These are phyloP conservation scores for Chunga burmeisteri DNA, from an alignment of 2,113 vertebrate species.

Conservation along the genomic window DNA sequence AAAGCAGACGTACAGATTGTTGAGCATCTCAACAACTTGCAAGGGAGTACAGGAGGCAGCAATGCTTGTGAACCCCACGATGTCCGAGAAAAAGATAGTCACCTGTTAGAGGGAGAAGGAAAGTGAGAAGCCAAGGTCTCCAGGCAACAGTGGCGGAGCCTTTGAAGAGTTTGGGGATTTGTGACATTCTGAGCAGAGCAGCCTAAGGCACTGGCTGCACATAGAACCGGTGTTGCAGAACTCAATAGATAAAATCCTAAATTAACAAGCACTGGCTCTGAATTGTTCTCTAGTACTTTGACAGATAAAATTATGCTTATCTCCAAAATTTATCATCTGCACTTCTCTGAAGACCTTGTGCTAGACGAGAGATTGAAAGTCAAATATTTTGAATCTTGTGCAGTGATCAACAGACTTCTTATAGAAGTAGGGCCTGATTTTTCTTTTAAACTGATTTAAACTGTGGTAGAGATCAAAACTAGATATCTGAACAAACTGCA, in stretches of 20 bases:
- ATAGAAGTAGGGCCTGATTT: background rate
- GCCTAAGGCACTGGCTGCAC: background rate
- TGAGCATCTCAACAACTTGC: constrained; percentile 90
- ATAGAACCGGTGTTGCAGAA: background rate
- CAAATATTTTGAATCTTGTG: background rate
- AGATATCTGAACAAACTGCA: background rate
- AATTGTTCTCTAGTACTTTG: background rate
- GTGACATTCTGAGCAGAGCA: background rate
- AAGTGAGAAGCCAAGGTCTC: background rate
- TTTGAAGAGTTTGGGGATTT: background rate
- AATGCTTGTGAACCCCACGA: constrained; percentile 87
- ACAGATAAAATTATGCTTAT: background rate
- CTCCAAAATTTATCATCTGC: background rate
- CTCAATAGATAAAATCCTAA: background rate
- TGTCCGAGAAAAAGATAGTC: constrained; percentile 90
- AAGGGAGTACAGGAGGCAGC: constrained; percentile 87
- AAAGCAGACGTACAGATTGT: constrained; percentile 87
- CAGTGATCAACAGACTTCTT: background rate
- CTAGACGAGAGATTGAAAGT: background rate
- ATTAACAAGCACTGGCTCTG: background rate
- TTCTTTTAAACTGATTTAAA: background rate
- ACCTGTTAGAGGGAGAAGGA: constrained; percentile 68
- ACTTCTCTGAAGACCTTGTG: background rate
- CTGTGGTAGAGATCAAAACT: background rate
- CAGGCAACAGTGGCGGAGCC: background rate